Base-by-base conservation (phyloP, 2,888 invertebrate genomes). In the Phalangium opilio region DNA sequence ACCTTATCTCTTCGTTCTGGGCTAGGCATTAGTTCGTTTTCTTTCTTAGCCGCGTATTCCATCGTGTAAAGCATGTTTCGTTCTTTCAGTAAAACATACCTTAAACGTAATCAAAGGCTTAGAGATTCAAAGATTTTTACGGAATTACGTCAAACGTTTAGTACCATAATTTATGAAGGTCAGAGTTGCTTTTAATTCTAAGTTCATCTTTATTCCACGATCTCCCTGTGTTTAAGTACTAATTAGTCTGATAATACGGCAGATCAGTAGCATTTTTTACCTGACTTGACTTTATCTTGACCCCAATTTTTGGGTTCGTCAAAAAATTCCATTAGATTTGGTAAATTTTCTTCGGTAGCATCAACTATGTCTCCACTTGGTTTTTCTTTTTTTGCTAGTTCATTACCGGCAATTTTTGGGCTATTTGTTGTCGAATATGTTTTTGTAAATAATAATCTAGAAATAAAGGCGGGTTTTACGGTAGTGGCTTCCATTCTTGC, bases 161-260 rank as follows among this genome's bases (percentile, higher is more conserved):
- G n/a, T 74, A 93, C 96, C 98, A 98, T 50, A 98, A 69, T 70
- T 96, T 93, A 65, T 98, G 98, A 48, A 98, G 73, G 67, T 98
- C 98, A 43, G 78, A 72, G 64, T 93, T 96, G 41, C 89, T 89
- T 68, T 96, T 98, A 42, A 95, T 76, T 60, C 98, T 73, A 17
- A 98, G 70, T 66, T 98, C 98, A 54, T 91, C 91, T 47, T 73
- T 66, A 51, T 70, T 79, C 95, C 95, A 96, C 3, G 83, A 75
- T 58, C 93, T 74, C 3, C 95, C 70, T 68, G 55, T n/a, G 27
- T 27, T 27, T 27, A 7, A 27, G 8, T 7, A 27, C 27, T 27
- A 27, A 27, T 27, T 27, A 4, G n/a, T n/a, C n/a, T n/a, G n/a
- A n/a, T n/a, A n/a, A n/a, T n/a, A n/a, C n/a, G n/a, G n/a, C n/a